A percentile compares a stretch with the other conserved stretches of the same genome.
Evolutionary conservation across 2,888 invertebrate species (phyloP).

Genomic region (Eilema depressum): DNA sequence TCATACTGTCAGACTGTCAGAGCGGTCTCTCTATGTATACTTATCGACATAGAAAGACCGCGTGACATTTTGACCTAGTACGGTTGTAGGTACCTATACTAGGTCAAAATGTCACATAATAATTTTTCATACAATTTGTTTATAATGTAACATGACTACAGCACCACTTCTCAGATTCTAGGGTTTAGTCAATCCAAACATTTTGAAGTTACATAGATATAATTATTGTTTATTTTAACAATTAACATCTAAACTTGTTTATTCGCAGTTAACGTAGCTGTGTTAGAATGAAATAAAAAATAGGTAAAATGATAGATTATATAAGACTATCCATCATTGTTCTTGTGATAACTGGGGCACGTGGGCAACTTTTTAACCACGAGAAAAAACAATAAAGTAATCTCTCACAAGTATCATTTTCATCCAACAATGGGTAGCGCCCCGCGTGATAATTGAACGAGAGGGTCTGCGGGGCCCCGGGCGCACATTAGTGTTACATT

Average conservation of each 20-base stretch:
- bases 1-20: too few relatives aligned
- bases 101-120: too few relatives aligned
- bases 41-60: too few relatives aligned
- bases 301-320: neutral
- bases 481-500: constrained; percentile 79
- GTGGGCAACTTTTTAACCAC: constrained; percentile 82
- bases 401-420: constrained; percentile 87
- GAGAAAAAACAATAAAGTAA: constrained; percentile 87
- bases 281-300: neutral
- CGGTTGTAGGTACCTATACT: too few relatives aligned
- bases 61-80: too few relatives aligned
- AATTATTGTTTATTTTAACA: neutral
- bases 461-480: constrained; percentile 73
- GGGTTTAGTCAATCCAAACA: neutral
- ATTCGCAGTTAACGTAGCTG: neutral
- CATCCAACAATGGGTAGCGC: constrained; percentile 79
- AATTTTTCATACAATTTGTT: neutral
- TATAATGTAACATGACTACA: neutral
- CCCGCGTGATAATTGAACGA: constrained; percentile 83
- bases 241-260: neutral
- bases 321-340: constrained; percentile 29
- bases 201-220: neutral
- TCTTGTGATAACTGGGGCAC: constrained; percentile 69
- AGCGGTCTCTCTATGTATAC: too few relatives aligned
- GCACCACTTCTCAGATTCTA: neutral